Conservation (phyloP, 1,140 invertebrate genomes). For the Mercenaria mercenaria region DNA sequence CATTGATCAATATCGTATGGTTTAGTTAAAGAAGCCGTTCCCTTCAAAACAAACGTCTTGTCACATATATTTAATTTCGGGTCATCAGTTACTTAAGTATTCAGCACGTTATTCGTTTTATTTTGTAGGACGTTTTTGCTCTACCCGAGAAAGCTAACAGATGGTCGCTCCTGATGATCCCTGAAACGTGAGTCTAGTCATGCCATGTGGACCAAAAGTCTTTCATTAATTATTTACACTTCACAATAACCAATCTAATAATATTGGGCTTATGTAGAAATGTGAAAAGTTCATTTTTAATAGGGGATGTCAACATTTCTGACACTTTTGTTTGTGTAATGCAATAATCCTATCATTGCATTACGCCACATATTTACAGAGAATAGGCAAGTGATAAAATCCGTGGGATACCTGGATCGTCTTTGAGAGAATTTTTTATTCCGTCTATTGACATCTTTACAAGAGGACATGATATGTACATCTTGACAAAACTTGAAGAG, state of each 20-base stretch:
- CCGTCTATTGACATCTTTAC: constrained; percentile 14
- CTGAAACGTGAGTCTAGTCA: background rate
- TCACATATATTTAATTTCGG: background rate
- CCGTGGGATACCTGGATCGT: constrained; percentile 45
- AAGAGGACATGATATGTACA: background rate
- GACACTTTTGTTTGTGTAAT: constrained; percentile 62
- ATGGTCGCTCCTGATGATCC: background rate
- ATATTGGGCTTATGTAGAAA: constrained; percentile 13
- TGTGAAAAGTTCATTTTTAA: constrained; percentile 17
- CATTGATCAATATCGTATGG: too few species aligned
- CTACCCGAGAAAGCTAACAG: background rate
- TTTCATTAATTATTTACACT: constrained; percentile 48
- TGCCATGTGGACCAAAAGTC: constrained; percentile 1
- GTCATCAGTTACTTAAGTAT: background rate
- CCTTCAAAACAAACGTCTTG: background rate
- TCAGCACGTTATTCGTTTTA: background rate
- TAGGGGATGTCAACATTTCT: constrained; percentile 37
- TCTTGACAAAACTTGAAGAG: background rate
- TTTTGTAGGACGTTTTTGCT: background rate
- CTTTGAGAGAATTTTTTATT: background rate
- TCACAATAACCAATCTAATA: constrained; percentile 32
- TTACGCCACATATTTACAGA: constrained; percentile 38
- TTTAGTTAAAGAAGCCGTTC: background rate
- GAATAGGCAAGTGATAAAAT: constrained; percentile 14
- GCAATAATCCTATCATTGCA: constrained; percentile 53